These are phyloP conservation scores for Sarcophaga variegata DNA, from an alignment of 2,888 invertebrate genomes.

Conservation along the genomic window DNA sequence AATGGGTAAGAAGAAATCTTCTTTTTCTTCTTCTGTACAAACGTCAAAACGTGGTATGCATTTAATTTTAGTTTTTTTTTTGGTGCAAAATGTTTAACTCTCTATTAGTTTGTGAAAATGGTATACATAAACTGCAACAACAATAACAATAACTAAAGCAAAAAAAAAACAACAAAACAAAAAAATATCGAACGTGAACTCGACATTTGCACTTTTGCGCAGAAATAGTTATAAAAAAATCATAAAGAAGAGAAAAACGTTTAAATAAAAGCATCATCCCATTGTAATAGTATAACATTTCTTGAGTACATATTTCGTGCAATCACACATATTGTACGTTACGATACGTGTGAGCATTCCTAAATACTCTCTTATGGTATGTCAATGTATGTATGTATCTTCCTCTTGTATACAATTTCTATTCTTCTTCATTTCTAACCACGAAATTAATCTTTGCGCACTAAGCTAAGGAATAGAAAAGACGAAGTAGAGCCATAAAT, in stretches of 20 bases:
- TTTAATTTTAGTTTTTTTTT: slow-evolving; percentile 29
- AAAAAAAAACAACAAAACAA: slow-evolving; percentile 8
- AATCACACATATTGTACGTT: slow-evolving; percentile 1
- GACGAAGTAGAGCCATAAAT: slow-evolving; percentile 54
- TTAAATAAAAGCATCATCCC: slow-evolving; percentile 34
- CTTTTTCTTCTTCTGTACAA: background rate
- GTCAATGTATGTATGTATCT: background rate
- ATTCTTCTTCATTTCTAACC: slow-evolving; percentile 41
- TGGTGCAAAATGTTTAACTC: background rate
- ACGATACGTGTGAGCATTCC: background rate
- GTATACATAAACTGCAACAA: background rate
- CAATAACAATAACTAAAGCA: slow-evolving; percentile 22
- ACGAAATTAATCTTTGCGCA: slow-evolving; percentile 45
- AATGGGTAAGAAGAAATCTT: background rate
- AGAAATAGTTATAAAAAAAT: background rate
- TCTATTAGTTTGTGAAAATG: background rate
- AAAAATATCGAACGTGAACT: slow-evolving; percentile 61
- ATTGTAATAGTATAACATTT: slow-evolving; percentile 50
- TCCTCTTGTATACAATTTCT: background rate
- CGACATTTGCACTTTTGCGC: slow-evolving; percentile 65
- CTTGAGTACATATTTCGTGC: slow-evolving; percentile 32
- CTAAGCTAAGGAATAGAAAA: background rate
- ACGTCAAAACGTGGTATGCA: slow-evolving; percentile 45
- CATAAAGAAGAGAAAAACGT: slow-evolving; percentile 39
- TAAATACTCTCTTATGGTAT: slow-evolving; percentile 11